Evolutionary conservation across 2,888 invertebrate species (phyloP), one percentile per base, ranked within the genome.

Genomic region (Vesta saturnalis): DNA sequence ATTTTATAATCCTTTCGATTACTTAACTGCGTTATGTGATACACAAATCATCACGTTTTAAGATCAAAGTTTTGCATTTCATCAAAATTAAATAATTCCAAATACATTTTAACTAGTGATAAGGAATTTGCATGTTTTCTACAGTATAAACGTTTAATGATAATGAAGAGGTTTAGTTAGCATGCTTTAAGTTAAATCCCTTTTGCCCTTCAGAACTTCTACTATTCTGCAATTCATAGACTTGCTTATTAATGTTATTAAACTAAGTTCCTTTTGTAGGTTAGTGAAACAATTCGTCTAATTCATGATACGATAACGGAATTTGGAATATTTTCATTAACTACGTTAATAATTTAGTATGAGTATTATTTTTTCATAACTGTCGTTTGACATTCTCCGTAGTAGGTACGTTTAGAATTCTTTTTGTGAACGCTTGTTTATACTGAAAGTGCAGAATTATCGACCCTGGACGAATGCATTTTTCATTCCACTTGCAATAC

Each of bases 401-500:
- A 30, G n/a, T n/a, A n/a, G n/a, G n/a, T n/a, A n/a, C n/a, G n/a
- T 30, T 30, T 6, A 30, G 10, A 30, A 30, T 30, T 30, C 30
- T 6, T 15, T 49, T 49, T 49, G 15, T 49, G 18, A 46, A 46
- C 10, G 10, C 30, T 30, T 30, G 30, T 10, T 30, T 30, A 30
- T 30, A 10, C 10, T 46, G 46, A 67, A 56, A 54, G 19, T 60
- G 22, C 46, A 55, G 64, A 35, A 56, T 49, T 18, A 1, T 54
- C 47, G 60, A 60, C 57, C 52, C 54, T 52, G 59, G 63, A 69
- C 60, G 63, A 60, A 69, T 74, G 72, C 73, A 74, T 74, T 74
- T 73, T 74, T 74, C 74, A 74, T 74, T 72, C 64, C 62, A 71
- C 72, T 74, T 67, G 69, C 62, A 64, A 70, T 73, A 73, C 73